A percentile compares a stretch with the other conserved stretches of the same genome.
These are phyloP conservation scores for Polypterus bichir DNA, from an alignment of 2,113 vertebrate species.

Conservation along the genomic window DNA sequence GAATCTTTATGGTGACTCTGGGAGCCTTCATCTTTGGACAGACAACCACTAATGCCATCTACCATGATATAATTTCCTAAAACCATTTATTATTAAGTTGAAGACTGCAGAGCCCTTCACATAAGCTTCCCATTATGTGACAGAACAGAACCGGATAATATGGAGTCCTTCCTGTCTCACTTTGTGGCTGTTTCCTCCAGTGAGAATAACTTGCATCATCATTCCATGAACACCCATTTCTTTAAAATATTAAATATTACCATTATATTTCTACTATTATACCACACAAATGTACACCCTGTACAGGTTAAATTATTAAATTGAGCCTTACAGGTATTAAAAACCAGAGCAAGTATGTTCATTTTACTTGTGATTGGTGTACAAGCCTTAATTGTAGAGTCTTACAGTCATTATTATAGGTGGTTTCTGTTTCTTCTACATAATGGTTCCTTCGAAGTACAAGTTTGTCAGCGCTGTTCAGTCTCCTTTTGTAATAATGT, in stretches of 20 bases:
- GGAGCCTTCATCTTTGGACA: constrained; percentile 78
- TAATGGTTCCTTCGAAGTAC: no score
- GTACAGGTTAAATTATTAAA: no score
- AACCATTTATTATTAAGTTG: neutral
- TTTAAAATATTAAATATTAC: neutral
- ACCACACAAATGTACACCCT: no score
- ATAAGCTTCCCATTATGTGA: neutral
- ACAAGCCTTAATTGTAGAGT: no score
- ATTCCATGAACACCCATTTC: neutral
- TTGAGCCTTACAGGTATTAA: no score
- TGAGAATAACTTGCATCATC: neutral
- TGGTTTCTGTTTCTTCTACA: no score
- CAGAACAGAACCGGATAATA: neutral
- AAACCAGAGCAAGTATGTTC: no score
- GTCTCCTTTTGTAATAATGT: no score
- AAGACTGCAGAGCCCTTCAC: neutral
- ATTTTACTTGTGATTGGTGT: no score
- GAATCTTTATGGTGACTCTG: constrained; percentile 62
- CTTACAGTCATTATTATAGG: no score
- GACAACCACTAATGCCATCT: constrained; percentile 66
- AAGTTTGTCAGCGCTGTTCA: no score
- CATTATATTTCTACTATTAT: no score
- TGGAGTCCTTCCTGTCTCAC: constrained; percentile 16
- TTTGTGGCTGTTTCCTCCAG: neutral
- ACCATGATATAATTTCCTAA: constrained; percentile 22